Base-by-base conservation (phyloP, 2,888 invertebrate species). In the Sphaerophoria rueppellii region DNA sequence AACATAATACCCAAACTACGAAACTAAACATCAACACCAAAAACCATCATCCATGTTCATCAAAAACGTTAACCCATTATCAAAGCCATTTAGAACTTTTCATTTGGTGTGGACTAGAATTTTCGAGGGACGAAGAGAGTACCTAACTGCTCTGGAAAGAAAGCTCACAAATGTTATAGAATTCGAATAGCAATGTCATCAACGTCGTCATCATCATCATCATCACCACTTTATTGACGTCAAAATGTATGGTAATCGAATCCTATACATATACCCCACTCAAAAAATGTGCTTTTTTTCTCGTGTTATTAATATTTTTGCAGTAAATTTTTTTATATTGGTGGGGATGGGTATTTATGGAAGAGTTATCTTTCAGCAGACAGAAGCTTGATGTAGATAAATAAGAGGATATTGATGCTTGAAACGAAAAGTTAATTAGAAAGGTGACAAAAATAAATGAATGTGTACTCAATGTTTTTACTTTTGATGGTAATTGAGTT, bases 111-210 rank as follows among this genome's bases (percentile, higher is more conserved):
- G 16, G 6, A 14, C 16, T 11, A 9, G 16, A 11, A 2, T 40
- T 40, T 6, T 43, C 6, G 4, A 0, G 40, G 24, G 9, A 12
- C 4, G 35, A 7, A 16, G 11, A 11, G 16, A 11, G 52, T 4
- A 14, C 9, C 1, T 9, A 0, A 2, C 2, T 6, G 35, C 6
- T 43, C 43, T 43, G 16, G 1, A 14, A 11, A n/a, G 16, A 2
- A 65, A 50, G 11, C 43, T 37, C 50, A 50, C 57, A 57, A 72
- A 67, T 69, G 80, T 80, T 76, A 80, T 80, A 76, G 80, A 85
- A 85, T 76, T 85, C 58, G 46, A 72, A 80, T 46, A 80, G 57
- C 63, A 80, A 76, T 78, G 77, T 57, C 74, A 63, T 79, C 50
- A 57, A n/a, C 57, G 34, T 52, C 65, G 55, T 63, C 63, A 48